Conservation (phyloP, 2,797 vertebrate species). For the Xiphorhynchus erythropygius region DNA sequence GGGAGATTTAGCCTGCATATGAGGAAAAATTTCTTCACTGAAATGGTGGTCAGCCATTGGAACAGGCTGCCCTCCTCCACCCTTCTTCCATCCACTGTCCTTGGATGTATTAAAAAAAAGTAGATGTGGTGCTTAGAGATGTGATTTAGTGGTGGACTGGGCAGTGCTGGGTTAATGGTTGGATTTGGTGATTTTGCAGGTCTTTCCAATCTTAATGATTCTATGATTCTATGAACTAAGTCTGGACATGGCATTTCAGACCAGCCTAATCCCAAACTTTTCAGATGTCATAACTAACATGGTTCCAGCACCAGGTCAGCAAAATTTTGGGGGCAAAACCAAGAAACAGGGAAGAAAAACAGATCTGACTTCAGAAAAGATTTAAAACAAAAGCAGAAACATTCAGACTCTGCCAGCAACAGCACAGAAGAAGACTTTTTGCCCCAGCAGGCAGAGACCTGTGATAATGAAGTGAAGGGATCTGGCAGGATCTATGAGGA, state of each 20-base stretch:
- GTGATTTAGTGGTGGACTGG: neutral
- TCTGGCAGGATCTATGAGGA: conserved; percentile 35
- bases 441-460: neutral
- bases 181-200: neutral
- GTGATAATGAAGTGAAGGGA: neutral
- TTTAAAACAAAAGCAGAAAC: neutral
- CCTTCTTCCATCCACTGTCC: neutral
- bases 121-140: neutral
- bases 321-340: neutral
- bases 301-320: neutral
- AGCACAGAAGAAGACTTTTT: neutral
- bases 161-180: neutral
- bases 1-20: neutral
- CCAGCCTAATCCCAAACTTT: neutral
- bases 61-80: neutral
- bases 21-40: neutral
- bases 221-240: neutral
- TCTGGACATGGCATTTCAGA: neutral
- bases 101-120: neutral
- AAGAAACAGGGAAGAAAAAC: neutral
- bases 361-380: neutral
- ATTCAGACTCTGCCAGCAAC: neutral
- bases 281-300: neutral
- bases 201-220: neutral
- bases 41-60: neutral